phyloP scores from a whole-genome alignment of 2,888 invertebrate species.

The Nephrotoma appendiculata region DNA sequence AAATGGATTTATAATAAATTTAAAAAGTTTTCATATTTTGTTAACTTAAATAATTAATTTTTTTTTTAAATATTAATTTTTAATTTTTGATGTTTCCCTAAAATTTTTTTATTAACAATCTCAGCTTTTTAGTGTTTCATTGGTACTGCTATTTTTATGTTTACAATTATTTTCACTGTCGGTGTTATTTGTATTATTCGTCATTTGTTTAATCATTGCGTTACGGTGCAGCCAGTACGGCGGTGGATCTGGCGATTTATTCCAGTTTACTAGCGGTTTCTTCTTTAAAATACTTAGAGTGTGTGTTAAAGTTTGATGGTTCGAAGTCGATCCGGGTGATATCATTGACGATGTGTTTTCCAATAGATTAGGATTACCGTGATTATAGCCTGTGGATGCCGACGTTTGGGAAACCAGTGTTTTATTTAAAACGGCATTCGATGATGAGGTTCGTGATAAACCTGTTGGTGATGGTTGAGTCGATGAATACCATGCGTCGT shows the following conservation, averaged over 20 bases:
- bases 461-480: neutral
- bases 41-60: neutral
- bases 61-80: neutral
- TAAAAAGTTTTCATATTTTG: neutral
- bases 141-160: neutral
- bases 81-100: neutral
- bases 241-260: conserved; percentile 30
- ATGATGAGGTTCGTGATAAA: neutral
- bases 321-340: neutral
- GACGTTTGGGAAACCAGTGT: neutral
- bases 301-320: neutral
- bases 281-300: conserved; percentile 35
- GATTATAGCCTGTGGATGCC: neutral
- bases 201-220: conserved; percentile 32
- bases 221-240: conserved; percentile 35
- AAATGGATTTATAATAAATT: neutral
- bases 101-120: neutral
- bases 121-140: neutral
- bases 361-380: neutral
- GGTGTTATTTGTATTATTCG: neutral
- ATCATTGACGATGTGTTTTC: neutral
- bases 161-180: neutral
- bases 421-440: neutral
- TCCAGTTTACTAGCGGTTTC: conserved; percentile 28
- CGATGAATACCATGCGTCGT: conserved; percentile 18